Conservation (phyloP, 2,113 vertebrate species). For the Oreotrochilus melanogaster region DNA sequence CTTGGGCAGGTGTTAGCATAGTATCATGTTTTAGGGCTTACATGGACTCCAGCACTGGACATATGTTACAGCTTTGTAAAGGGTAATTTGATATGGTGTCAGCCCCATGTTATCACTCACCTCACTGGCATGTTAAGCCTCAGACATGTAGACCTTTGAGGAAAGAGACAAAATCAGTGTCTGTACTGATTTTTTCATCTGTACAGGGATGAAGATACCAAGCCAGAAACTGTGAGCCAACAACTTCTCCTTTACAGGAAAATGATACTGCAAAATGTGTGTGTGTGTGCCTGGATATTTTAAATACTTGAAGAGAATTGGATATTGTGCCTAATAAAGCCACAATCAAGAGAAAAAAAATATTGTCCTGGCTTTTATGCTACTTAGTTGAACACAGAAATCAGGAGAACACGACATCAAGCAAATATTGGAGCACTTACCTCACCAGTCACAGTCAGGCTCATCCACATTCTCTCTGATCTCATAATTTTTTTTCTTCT, state of each 20-base stretch:
- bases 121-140: constrained; percentile 39
- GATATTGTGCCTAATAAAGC: neutral
- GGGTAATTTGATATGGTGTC: constrained; percentile 50
- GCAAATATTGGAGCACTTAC: neutral
- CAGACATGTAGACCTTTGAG: neutral
- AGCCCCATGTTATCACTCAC: neutral
- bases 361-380: neutral
- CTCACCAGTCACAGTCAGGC: neutral
- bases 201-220: neutral
- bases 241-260: neutral
- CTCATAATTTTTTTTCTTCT: neutral
- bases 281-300: neutral
- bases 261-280: neutral
- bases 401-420: neutral
- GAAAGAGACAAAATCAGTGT: constrained; percentile 15
- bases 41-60: constrained; percentile 10
- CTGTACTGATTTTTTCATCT: neutral
- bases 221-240: neutral
- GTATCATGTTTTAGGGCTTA: constrained; percentile 56
- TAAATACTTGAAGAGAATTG: neutral
- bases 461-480: neutral
- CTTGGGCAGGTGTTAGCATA: constrained; percentile 4
- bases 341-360: neutral
- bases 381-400: neutral
- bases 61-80: constrained; percentile 58